These are phyloP conservation scores for Anolis sagrei DNA, from an alignment of 2,113 vertebrate genomes.

Conservation along the genomic window DNA sequence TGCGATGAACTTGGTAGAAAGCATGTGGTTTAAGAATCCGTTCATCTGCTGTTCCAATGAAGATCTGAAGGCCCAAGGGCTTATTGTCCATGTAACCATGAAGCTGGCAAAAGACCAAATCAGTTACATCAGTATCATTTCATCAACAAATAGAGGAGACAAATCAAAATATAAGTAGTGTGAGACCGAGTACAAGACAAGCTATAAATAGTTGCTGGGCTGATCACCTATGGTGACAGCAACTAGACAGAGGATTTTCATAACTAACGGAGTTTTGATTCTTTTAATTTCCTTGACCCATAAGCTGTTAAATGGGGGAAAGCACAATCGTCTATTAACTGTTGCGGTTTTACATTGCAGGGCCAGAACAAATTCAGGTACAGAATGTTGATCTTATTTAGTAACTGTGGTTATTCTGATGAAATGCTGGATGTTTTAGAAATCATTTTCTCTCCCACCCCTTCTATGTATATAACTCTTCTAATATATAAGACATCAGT, in stretches of 20 bases:
- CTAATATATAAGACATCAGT: too few species aligned
- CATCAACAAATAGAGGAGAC: not conserved
- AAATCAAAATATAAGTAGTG: not conserved
- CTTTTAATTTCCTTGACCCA: not conserved
- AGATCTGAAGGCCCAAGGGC: conserved; percentile 94
- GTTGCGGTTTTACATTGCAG: not conserved
- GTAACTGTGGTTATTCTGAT: not conserved
- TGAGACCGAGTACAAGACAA: not conserved
- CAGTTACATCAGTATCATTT: conserved; percentile 2
- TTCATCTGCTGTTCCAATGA: conserved; percentile 97
- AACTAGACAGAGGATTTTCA: not conserved
- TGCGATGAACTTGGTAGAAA: conserved; percentile 98
- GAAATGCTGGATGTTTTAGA: not conserved
- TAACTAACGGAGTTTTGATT: not conserved
- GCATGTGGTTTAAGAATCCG: conserved; percentile 96
- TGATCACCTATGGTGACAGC: not conserved
- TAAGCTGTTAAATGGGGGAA: not conserved
- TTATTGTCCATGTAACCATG: conserved; percentile 96
- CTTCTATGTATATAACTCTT: too few species aligned
- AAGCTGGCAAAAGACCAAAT: conserved; percentile 78
- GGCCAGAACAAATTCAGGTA: not conserved
- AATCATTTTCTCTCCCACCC: not conserved
- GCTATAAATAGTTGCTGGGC: not conserved
- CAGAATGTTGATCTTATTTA: not conserved
- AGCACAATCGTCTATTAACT: not conserved